A percentile compares a stretch with the other conserved stretches of the same genome.
phyloP scores from a whole-genome alignment of 2,888 invertebrate species.

The Plutella xylostella region DNA sequence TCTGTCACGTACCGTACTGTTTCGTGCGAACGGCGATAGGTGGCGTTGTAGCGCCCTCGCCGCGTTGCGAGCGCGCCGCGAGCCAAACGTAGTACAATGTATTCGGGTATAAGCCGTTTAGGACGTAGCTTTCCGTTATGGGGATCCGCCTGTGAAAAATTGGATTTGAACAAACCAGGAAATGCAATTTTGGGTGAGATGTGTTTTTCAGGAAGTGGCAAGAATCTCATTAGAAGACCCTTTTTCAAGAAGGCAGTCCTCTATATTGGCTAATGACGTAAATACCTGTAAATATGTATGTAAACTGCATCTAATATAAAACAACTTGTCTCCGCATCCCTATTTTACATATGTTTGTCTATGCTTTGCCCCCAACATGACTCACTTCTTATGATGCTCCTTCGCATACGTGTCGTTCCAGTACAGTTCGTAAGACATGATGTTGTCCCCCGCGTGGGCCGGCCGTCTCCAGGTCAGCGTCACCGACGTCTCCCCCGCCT shows the following conservation, averaged over 20 bases:
- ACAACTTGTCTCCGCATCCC: no score
- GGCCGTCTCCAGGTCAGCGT: constrained; percentile 94
- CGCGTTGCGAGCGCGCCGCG: constrained; percentile 91
- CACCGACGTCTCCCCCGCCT: constrained; percentile 91
- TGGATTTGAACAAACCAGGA: no score
- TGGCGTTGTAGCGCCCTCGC: constrained; percentile 96
- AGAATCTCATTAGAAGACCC: no score
- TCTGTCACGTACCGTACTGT: constrained; percentile 90
- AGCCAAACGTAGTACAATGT: constrained; percentile 97
- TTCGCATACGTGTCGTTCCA: constrained; percentile 97
- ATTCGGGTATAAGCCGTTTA: constrained; percentile 93
- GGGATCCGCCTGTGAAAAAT: constrained; percentile 76
- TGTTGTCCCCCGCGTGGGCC: constrained; percentile 90
- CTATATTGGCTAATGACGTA: no score
- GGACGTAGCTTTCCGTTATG: constrained; percentile 85
- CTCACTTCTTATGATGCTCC: constrained; percentile 85
- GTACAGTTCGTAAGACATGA: constrained; percentile 95
- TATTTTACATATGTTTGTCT: not conserved
- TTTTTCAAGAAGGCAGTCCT: no score
- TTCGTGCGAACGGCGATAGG: constrained; percentile 95
- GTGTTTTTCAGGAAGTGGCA: no score
- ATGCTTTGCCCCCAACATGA: constrained; percentile 13
- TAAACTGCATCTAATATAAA: no score
- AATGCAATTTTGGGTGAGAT: no score
- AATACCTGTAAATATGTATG: no score